Percentiles rank a stretch among this genome's conserved stretches.
phyloP scores from a whole-genome alignment of 2,888 invertebrate genomes.

The Metacarcinus magister region DNA sequence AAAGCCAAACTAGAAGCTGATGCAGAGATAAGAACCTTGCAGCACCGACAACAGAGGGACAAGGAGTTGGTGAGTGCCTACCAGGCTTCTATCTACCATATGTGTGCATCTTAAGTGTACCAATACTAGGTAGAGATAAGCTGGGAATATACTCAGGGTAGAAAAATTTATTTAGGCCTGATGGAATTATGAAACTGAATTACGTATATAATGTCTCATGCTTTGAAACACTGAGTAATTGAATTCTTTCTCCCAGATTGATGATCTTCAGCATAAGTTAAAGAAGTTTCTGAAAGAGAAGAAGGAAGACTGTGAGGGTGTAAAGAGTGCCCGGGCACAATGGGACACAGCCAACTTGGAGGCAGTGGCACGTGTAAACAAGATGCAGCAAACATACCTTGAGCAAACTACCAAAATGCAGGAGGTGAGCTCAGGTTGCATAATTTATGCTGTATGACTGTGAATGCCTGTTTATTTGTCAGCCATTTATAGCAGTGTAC shows the following conservation, averaged over 20 bases:
- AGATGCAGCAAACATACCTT: slow-evolving; percentile 64
- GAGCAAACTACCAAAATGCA: slow-evolving; percentile 54
- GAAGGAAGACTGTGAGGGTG: slow-evolving; percentile 39
- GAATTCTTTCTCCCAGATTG: slow-evolving; percentile 61
- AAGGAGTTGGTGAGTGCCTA: slow-evolving; percentile 70
- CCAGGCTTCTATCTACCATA: background rate
- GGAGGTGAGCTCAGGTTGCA: slow-evolving; percentile 55
- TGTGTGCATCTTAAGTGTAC: background rate
- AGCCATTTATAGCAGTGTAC: background rate
- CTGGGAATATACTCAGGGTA: background rate
- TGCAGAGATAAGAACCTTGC: slow-evolving; percentile 55
- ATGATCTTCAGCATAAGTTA: slow-evolving; percentile 74
- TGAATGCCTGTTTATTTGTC: background rate
- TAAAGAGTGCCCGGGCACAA: slow-evolving; percentile 17
- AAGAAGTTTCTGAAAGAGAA: slow-evolving; percentile 54
- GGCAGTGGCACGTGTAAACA: slow-evolving; percentile 50
- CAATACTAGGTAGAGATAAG: background rate
- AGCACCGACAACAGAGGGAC: slow-evolving; percentile 56
- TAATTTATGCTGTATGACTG: background rate
- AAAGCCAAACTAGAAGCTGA: slow-evolving; percentile 58
- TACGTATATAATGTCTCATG: too few relatives aligned
- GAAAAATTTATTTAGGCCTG: background rate
- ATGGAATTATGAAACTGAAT: background rate
- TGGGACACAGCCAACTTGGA: slow-evolving; percentile 56
- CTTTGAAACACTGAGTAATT: background rate